Evolutionary conservation across 2,113 vertebrate species (phyloP).

Genomic region (Peromyscus maniculatus): DNA sequence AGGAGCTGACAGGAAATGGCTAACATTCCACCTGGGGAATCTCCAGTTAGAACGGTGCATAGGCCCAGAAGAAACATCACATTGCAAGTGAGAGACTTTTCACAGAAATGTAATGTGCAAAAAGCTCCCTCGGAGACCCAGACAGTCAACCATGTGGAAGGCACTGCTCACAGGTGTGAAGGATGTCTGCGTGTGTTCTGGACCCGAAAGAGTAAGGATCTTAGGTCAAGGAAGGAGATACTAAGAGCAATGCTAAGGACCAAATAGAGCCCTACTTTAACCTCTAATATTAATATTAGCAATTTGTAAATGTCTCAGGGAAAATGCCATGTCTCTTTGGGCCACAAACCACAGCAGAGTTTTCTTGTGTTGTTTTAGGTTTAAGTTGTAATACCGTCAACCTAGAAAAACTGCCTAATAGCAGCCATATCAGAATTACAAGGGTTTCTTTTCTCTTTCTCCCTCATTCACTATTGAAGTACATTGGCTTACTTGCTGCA

Average conservation of each 20-base stretch:
- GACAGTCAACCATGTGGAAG: not conserved
- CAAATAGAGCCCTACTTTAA: not conserved
- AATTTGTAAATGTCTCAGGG: not conserved
- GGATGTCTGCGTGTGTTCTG: not conserved
- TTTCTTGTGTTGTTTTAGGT: not conserved
- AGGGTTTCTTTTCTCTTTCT: not conserved
- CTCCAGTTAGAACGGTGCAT: not conserved
- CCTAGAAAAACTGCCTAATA: not conserved
- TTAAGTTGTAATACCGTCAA: not conserved
- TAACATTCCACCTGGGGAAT: not conserved
- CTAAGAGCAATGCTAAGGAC: not conserved
- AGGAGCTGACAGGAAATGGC: not conserved
- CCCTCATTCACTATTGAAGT: not conserved
- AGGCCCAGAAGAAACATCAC: not conserved
- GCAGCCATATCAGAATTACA: not conserved
- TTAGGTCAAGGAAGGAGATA: not conserved
- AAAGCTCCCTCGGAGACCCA: not conserved
- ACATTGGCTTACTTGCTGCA: not conserved
- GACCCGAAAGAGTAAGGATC: not conserved
- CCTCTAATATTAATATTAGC: not conserved
- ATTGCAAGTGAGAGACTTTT: conserved; percentile 7
- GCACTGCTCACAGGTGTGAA: not conserved
- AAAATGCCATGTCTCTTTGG: not conserved
- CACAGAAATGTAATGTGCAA: conserved; percentile 37
- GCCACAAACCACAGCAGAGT: not conserved